These are phyloP conservation scores for Erythrolamprus reginae DNA, from an alignment of 2,113 vertebrate genomes.

Conservation along the genomic window DNA sequence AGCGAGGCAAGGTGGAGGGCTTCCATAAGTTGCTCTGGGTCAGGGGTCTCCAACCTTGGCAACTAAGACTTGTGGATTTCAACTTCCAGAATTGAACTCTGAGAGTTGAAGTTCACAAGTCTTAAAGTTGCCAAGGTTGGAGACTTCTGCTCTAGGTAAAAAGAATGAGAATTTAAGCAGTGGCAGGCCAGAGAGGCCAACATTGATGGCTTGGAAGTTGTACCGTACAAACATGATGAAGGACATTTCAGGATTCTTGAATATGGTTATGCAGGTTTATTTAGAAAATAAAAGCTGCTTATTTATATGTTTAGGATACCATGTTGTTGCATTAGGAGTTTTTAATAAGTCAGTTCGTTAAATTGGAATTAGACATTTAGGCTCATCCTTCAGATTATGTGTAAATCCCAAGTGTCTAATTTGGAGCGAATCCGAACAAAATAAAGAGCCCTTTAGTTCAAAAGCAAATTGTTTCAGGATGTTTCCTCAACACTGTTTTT, in stretches of 20 bases:
- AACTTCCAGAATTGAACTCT: no score
- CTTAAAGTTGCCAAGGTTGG: no score
- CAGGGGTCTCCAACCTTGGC: no score
- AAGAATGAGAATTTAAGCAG: neutral
- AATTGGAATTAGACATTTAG: neutral
- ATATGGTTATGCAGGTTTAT: neutral
- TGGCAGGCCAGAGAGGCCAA: no score
- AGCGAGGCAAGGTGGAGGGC: neutral
- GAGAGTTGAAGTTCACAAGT: no score
- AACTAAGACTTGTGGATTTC: no score
- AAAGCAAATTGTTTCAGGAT: neutral
- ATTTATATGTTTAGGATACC: neutral
- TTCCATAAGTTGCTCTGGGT: neutral
- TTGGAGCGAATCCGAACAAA: neutral
- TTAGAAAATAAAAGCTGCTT: neutral
- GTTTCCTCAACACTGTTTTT: neutral
- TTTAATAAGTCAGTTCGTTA: neutral
- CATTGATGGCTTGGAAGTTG: neutral
- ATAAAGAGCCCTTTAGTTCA: neutral
- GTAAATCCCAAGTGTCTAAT: neutral
- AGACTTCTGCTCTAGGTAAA: no score
- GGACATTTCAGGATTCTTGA: neutral
- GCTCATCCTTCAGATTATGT: neutral
- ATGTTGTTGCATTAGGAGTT: neutral
- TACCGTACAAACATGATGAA: neutral